Evolutionary conservation across 2,797 vertebrate species (phyloP), one percentile per base, ranked within the genome.

Genomic region (Gadopsis marmoratus): DNA sequence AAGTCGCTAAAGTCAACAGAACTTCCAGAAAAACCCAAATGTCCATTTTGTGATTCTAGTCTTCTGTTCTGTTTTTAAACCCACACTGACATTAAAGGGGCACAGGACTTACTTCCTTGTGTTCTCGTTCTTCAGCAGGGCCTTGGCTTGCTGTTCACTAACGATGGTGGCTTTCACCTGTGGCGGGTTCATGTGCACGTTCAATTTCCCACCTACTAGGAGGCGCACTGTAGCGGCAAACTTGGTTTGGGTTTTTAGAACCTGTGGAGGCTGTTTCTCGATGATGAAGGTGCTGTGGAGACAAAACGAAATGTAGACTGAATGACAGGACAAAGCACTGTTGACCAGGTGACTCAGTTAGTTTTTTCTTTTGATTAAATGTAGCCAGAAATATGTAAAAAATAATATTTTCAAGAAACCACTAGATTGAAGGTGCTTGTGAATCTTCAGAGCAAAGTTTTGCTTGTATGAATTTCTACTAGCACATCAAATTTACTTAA

Each of bases 91-190:
- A 61, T 8, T 6, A 35, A 39, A 1, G 1, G 14, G 7, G 5
- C 5, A 7, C 26, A 21, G 29, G 4, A 91, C 93, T 85, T 89
- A 94, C 93, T 92, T 94, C 69, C 91, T 83, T 1, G 97, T 98
- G 95, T 96, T 99, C 90, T 99, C 98, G 0, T 98, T 99, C 94
- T 99, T 99, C 70, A 99, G 94, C 89, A 99, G 95, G 7, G 97
- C 96, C 90, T 98, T 99, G 90, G 97, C 98, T 92, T 99, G 98
- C 89, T 97, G 97, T 90, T 99, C 98, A 0, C 97, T 99, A 90
- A 99, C 97, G 93, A 99, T 99, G 92, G 97, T 97, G 55, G 98
- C 98, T 91, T 99, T 99, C 87, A 99, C 98, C 90, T 99, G 98
- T 0, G 98, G 98, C 0, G 98, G 98, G 92, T 99, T 99, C 98